Evolutionary conservation across 2,888 invertebrate species (phyloP), one percentile per base, ranked within the genome.

Genomic region (Cacoxenus indagator): DNA sequence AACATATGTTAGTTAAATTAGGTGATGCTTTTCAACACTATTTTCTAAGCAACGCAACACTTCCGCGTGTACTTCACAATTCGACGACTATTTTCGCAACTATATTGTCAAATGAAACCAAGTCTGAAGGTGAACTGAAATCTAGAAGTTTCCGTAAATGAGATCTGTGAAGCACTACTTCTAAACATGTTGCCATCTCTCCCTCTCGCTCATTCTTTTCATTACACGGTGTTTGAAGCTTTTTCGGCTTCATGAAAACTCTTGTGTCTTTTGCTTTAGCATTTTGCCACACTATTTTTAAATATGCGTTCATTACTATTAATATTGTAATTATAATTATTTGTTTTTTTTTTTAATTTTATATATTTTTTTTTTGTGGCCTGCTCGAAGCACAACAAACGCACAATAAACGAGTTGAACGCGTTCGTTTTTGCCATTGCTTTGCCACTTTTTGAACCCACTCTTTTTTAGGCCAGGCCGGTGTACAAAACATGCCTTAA

Each of bases 241-340:
- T 31, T 31, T 31, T 59, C 31, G 17, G 29, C 26, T 57, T n/a
- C 31, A 31, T 59, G 59, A 27, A 59, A 59, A 59, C 31, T 59
- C n/a, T 19, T 19, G 8, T 17, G 19, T 3, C n/a, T 57, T 57
- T 31, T 29, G 29, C n/a, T 57, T 57, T 1, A 27, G 8, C 24
- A 17, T 45, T 62, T 24, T n/a, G 45, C 19, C 17, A 17, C 17
- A 51, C 45, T 62, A 62, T 62, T 62, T 62, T 24, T 62, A 62
- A 62, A 62, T 24, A 62, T 62, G 61, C 43, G 61, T 62, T 62
- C 61, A 62, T 45, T 26, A 45, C 45, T 19, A 62, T 57, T 17
- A 22, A 11, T 24, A 24, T 43, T 24, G 31, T 62, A 8, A 31
- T 62, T n/a, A 11, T 43, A 19, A 37, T 19, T 37, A 22, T 54